phyloP scores from a whole-genome alignment of 1,140 invertebrate species.

The Antheraea mylitta region DNA sequence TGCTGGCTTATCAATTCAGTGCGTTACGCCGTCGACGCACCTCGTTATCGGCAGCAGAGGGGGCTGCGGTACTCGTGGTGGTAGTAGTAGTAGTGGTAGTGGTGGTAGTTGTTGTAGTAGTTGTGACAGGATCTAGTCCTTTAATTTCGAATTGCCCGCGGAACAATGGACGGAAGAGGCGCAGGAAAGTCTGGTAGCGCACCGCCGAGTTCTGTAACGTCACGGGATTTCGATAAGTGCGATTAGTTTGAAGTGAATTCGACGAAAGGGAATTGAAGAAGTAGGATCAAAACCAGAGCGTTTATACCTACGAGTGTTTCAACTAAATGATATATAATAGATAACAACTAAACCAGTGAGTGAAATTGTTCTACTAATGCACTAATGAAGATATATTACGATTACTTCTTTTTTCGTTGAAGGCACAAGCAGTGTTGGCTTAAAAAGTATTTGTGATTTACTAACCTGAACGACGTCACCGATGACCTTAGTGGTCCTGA shows the following conservation, averaged over 20 bases:
- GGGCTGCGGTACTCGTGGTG: constrained; percentile 5
- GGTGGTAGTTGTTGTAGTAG: constrained; percentile 71
- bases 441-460: background rate
- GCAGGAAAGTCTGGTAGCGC: constrained; percentile 81
- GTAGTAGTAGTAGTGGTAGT: constrained; percentile 74
- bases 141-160: constrained; percentile 83
- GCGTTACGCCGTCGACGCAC: constrained; percentile 36
- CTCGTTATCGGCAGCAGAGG: constrained; percentile 42
- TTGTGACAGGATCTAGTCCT: constrained; percentile 80
- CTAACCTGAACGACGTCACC: constrained; percentile 84
- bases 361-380: no score
- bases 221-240: background rate
- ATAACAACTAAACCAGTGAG: no score
- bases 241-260: no score
- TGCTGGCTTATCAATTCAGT: no score
- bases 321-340: no score
- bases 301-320: no score
- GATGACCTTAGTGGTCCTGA: constrained; percentile 83
- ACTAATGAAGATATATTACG: no score
- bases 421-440: background rate
- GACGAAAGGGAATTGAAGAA: no score
- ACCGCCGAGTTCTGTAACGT: constrained; percentile 84
- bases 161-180: constrained; percentile 84
- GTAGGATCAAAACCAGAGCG: no score
- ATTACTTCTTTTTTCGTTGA: no score